Evolutionary conservation across 2,888 invertebrate genomes (phyloP), one percentile per base, ranked within the genome.

Genomic region (Cactoblastis cactorum): DNA sequence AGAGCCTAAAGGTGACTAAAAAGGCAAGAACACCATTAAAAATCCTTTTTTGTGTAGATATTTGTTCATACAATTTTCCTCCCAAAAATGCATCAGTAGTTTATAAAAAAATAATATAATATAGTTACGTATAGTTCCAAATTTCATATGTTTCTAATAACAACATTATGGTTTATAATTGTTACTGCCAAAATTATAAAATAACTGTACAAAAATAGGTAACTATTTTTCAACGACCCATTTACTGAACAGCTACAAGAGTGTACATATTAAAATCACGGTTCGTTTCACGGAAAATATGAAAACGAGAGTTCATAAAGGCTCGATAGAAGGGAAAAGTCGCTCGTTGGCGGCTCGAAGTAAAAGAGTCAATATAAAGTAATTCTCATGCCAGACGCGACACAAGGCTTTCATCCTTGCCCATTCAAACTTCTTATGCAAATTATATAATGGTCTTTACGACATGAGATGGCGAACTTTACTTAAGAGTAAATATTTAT

Each of bases 401-500:
- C 78, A 69, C 72, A 54, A 71, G 71, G 85, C 86, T 86, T 83
- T 87, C 83, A 85, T 77, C 80, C 79, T 67, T 72, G 78, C 77
- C 82, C 84, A 84, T 86, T 84, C 80, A 75, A 85, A 86, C 82
- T 84, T 86, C 85, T 86, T 87, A 88, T 86, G 87, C 83, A 86
- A 85, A 88, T 87, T 83, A 80, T 77, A 77, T 83, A 82, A 84
- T 83, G 83, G 83, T 79, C 80, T 84, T 83, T 83, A 84, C 74
- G 84, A 84, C 82, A 83, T 79, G 78, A 82, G 79, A 87, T 81
- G 85, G 82, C 78, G 72, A 80, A 84, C 76, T 84, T 82, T 80
- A 85, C 86, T 86, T 83, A 84, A 72, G 74, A 77, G 80, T 80
- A 81, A 83, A 83, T 83, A 84, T 84, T 82, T 82, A 74, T 69